Base-by-base conservation (phyloP, 2,113 vertebrate genomes). In the Dicerorhinus sumatrensis region DNA sequence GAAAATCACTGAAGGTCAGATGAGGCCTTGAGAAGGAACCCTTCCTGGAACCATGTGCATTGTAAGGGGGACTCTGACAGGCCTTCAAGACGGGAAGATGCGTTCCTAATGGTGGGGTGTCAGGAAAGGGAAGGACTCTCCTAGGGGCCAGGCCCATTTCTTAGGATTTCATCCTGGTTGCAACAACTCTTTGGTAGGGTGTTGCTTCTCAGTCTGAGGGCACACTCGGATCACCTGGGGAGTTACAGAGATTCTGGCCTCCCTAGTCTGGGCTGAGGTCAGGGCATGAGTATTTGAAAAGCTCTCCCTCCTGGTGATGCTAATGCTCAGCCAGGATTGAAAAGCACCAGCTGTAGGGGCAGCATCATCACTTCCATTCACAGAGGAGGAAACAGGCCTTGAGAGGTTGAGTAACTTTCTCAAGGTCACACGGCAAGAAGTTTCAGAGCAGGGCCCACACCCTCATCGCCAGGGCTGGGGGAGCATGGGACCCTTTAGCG, bases 281-380 rank as follows among this genome's bases (percentile, higher is more conserved):
- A 17, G 80, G 48, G 7, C 13, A 46, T 5, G 0, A 73, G 23
- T 1, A 2, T 18, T 67, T 77, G 33, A 36, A 46, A 36, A 76
- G n/a, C 16, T 25, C n/a, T 56, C 36, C 16, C 25, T 39, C 31
- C 2, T 0, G 36, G 20, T 31, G 76, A 73, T 7, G 20, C 9
- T 1, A 3, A 11, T 3, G 6, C 2, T 4, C 42, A 42, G 42
- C 11, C 29, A 8, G 25, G 51, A 5, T 25, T 5, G n/a, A 36
- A 36, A 29, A 8, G 17, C 48, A 20, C 58, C 20, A 23, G n/a
- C 13, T 82, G 16, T 69, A 16, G 39, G 29, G 62, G 60, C 39
- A 29, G 42, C 0, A 4, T 0, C 14, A 6, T 60, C 42, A 16
- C 58, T 63, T 25, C 39, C 18, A 17, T 17, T 18, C 10, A 33